Evolutionary conservation across 2,113 vertebrate species (phyloP).

Genomic region (Pseudopodoces humilis): DNA sequence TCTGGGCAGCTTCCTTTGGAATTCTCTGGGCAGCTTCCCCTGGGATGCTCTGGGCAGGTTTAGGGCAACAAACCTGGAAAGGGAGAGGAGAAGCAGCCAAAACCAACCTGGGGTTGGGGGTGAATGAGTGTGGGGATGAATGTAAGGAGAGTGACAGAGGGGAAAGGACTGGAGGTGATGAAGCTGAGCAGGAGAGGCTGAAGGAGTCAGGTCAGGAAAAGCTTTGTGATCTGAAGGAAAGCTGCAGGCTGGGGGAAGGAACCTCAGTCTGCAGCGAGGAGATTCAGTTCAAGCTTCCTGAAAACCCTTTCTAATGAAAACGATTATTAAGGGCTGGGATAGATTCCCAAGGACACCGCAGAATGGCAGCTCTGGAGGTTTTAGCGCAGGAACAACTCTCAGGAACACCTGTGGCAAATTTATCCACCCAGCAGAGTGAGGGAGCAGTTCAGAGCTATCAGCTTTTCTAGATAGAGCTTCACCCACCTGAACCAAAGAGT

Average conservation of each 20-base stretch:
- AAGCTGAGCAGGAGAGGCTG: neutral
- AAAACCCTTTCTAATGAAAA: neutral
- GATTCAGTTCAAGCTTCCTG: neutral
- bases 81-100: neutral
- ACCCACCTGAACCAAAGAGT: neutral
- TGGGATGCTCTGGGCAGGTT: neutral
- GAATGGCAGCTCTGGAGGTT: neutral
- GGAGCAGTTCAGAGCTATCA: neutral
- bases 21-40: neutral
- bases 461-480: neutral
- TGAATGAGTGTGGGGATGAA: neutral
- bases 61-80: neutral
- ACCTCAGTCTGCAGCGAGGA: neutral
- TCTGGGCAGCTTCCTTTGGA: neutral
- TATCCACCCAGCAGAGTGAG: neutral
- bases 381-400: neutral
- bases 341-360: neutral
- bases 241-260: neutral
- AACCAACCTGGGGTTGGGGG: neutral
- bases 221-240: neutral
- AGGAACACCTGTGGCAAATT: fast-evolving
- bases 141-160: neutral
- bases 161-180: neutral
- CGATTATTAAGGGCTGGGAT: neutral
- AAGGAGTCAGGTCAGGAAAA: neutral